Evolutionary conservation across 2,797 vertebrate species (phyloP), one percentile per base, ranked within the genome.

Genomic region (Molothrus aeneus): DNA sequence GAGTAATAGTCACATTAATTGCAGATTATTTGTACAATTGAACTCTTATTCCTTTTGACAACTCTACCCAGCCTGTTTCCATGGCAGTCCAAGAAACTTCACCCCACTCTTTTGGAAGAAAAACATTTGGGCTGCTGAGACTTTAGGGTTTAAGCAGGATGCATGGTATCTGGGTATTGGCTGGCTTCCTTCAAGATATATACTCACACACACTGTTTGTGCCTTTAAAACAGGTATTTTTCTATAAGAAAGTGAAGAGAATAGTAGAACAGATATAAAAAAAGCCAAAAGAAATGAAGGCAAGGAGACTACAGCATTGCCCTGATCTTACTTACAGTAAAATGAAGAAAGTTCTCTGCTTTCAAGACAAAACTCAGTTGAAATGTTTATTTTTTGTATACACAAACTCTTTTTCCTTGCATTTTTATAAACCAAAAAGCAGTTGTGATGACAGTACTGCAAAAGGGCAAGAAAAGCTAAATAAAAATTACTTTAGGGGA

Each of bases 401-500:
- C 8, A 40, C n/a, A 95, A 94, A 70, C 54, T 36, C 9, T 5
- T 96, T 96, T 93, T 91, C 79, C 68, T 71, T 87, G 29, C 60
- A 64, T 86, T 92, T 93, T 86, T 78, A 86, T 70, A 74, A 90
- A 81, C 14, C 45, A 65, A 90, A 88, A 94, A 88, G 34, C 43
- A 65, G 47, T 59, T 91, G 36, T 84, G 72, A 85, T 79, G 73
- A 86, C 7, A 78, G 32, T 74, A 36, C 71, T 95, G 32, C 43
- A 81, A 69, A 90, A 91, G 69, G 77, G 51, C 28, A 78, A 88
- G 47, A 96, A 96, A 10, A 88, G 38, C 79, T 79, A 96, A 94
- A 96, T 93, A 90, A 29, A 96, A 94, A 94, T 92, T 94, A 95
- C 51, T 73, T 71, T 24, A 56, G 31, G 48, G 36, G 80, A 86